Base-by-base conservation (phyloP, 1,140 invertebrate genomes). In the Cydia fagiglandana region DNA sequence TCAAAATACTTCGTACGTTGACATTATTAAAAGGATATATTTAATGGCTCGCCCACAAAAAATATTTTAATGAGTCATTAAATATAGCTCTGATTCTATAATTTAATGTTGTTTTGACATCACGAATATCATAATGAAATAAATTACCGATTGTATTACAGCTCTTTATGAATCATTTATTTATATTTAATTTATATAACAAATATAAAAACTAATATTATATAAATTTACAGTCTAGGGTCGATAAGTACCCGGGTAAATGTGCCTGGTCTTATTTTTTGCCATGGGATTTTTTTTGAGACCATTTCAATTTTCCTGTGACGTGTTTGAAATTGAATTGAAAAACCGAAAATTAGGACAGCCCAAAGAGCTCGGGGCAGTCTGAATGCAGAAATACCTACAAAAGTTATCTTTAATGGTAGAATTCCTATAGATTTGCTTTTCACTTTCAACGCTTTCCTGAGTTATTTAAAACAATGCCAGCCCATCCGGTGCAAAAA, bases 381-480 rank as follows among this genome's bases (percentile, higher is more conserved):
- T 41, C 38, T 10, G 9, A 41, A 41, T 41, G 38, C 38, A 41
- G 38, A 41, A 41, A 41, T 41, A 41, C 38, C 7, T 41, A 41
- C 7, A 9, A 41, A 41, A 41, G 38, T 41, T 41, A 41, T 41
- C 9, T 41, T 41, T 47, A 47, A 15, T 47, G 13, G 45, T 47
- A 15, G 12, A 17, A 56, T 20, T 17, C n/a, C 78, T 79, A 84
- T 84, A 83, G 83, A 83, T 77, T 76, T 61, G 47, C 81, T 83
- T 86, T 86, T 85, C 78, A 83, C 82, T 84, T 83, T 83, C 83
- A 73, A 83, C 81, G 76, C 81, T 87, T 83, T 80, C 81, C 83
- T 82, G 78, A 83, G 77, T 81, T 83, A 82, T 86, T 87, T 83
- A 87, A 87, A 90, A 88, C 86, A 90, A 88, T 88, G 88, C 80